Evolutionary conservation across 2,888 invertebrate species (phyloP).

Genomic region (Erebia epiphron): DNA sequence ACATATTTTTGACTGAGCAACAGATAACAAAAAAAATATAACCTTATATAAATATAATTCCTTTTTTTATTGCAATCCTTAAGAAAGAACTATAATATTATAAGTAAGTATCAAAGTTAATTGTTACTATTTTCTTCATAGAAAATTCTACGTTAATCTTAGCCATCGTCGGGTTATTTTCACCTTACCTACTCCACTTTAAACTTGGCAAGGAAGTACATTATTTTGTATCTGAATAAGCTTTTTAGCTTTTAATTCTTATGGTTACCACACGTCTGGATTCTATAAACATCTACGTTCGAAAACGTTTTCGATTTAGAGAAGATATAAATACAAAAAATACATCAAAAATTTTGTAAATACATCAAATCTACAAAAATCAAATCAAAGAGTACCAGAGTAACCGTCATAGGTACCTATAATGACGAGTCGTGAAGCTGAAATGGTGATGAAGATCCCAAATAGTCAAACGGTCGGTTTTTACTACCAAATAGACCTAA

Average conservation of each 20-base stretch:
- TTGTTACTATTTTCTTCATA: neutral
- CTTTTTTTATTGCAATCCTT: too few relatives aligned
- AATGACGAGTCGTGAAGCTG: too few relatives aligned
- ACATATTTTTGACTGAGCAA: too few relatives aligned
- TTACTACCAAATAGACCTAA: too few relatives aligned
- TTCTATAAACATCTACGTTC: neutral
- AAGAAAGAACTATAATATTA: neutral
- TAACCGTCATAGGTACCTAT: too few relatives aligned
- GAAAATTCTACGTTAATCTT: neutral
- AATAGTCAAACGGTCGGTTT: too few relatives aligned
- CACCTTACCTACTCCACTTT: constrained; percentile 3
- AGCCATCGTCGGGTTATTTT: neutral
- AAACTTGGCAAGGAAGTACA: neutral
- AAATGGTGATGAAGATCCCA: too few relatives aligned
- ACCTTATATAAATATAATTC: too few relatives aligned
- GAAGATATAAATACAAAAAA: neutral
- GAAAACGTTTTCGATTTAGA: neutral
- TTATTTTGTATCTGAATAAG: constrained; percentile 19
- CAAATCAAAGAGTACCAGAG: too few relatives aligned
- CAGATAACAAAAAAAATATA: too few relatives aligned
- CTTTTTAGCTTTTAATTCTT: constrained; percentile 15
- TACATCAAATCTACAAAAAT: too few relatives aligned
- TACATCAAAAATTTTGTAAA: too few relatives aligned
- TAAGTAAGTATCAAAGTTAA: neutral
- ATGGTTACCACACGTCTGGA: neutral